These are phyloP conservation scores for Umimayanthus kanabou DNA, from an alignment of 92 coral and sea anemone genomes.

Conservation along the genomic window DNA sequence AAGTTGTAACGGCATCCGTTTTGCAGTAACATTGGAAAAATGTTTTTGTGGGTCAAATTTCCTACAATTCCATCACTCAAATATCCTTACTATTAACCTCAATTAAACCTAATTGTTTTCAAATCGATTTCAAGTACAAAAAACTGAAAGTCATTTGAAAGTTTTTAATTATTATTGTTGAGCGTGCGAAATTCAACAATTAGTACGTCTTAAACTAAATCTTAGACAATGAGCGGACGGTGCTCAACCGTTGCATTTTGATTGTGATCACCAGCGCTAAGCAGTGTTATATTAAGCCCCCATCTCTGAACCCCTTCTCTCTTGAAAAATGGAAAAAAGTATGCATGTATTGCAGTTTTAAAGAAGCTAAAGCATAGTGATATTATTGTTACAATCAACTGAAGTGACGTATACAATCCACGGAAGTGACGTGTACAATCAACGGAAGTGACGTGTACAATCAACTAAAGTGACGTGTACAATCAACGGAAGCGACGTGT, in stretches of 20 bases:
- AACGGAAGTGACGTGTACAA: no score
- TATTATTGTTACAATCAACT: no score
- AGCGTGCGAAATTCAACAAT: not conserved
- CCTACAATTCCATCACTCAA: not conserved
- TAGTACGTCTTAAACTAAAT: no score
- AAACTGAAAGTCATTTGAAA: no score
- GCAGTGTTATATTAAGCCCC: not conserved
- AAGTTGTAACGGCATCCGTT: slow-evolving; percentile 22
- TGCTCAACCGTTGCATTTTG: not conserved
- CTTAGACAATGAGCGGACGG: not conserved
- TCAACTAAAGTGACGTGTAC: no score
- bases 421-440: no score
- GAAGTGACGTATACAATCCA: no score
- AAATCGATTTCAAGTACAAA: not conserved
- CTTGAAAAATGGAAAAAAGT: no score
- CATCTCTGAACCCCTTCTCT: no score
- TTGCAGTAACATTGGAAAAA: slow-evolving; percentile 27
- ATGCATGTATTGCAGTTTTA: no score
- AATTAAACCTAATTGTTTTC: not conserved
- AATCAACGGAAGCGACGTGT: no score
- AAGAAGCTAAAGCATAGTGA: no score
- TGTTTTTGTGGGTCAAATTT: not conserved
- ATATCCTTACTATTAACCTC: not conserved
- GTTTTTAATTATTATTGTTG: not conserved
- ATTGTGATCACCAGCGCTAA: not conserved